Base-by-base conservation (phyloP, 2,888 invertebrate genomes). In the Alviniconcha strummeri region DNA sequence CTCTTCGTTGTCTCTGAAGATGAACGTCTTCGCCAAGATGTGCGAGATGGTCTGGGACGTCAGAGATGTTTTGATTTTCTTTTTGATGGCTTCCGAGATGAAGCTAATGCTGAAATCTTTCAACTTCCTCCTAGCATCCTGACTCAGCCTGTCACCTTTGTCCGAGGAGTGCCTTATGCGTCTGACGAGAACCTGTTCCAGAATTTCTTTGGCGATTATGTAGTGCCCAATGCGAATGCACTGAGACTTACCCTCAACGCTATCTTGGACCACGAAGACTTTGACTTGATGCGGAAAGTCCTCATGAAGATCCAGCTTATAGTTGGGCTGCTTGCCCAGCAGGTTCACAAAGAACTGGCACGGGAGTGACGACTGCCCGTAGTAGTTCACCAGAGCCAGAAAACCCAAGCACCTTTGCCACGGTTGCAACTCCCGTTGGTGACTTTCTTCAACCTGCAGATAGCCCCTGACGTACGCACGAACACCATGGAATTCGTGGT, bases 121-220 rank as follows among this genome's bases (percentile, higher is more conserved):
- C 57, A 88, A 81, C 54, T 87, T 85, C 75, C 80, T 64, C 60
- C 84, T 78, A 15, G 88, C 89, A 55, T 84, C 60, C 69, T 7
- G 55, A 17, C 87, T 85, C 7, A 88, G 85, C 15, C 74, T 60
- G 55, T 80, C 78, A 5, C 52, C 19, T 54, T 72, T 67, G 19
- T 74, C 8, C 54, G 56, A 52, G 52, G 55, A 56, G 36, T 67
- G 67, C 13, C 55, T 64, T 6, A n/a, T 11, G 17, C 72, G n/a
- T 55, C 81, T 64, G 75, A 77, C 71, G 15, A 81, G 71, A 8
- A 80, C 60, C 8, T 84, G 80, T 60, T 81, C 81, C 8, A 82
- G 76, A 67, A 89, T 89, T 85, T 87, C 88, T 72, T 88, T 87
- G 15, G 88, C 88, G 56, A 89, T 80, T 36, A 86, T 67, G 80